Evolutionary conservation across 2,797 vertebrate genomes (phyloP).

Genomic region (Hoplostethus mediterraneus): DNA sequence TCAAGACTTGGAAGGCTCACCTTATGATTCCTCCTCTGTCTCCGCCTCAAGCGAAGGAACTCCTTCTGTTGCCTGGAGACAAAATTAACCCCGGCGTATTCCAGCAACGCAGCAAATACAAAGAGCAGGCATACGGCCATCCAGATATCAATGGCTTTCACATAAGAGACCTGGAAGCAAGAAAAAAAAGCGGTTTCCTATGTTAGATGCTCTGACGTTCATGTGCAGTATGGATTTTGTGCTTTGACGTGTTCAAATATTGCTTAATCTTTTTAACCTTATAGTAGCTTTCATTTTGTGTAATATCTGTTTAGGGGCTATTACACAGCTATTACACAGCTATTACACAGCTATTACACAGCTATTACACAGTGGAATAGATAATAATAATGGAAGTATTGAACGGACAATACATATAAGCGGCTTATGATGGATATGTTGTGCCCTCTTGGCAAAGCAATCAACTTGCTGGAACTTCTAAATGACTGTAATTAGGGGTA

Average conservation of each 20-base stretch:
- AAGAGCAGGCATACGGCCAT: slow-evolving; percentile 99
- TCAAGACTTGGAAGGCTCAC: slow-evolving; percentile 75
- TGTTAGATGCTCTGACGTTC: slow-evolving; percentile 34
- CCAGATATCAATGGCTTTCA: slow-evolving; percentile 99
- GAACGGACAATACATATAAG: not conserved
- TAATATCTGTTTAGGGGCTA: not conserved
- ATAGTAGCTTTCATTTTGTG: not conserved
- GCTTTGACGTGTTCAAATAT: slow-evolving; percentile 10
- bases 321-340: too few species aligned
- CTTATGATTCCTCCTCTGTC: slow-evolving; percentile 94
- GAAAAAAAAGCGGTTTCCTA: slow-evolving; percentile 47
- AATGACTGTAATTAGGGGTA: slow-evolving; percentile 48
- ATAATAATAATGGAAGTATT: not conserved
- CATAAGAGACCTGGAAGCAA: slow-evolving; percentile 93
- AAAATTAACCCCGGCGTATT: slow-evolving; percentile 99
- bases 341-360: too few species aligned
- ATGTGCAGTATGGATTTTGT: slow-evolving; percentile 19
- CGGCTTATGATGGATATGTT: not conserved
- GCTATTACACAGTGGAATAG: not conserved
- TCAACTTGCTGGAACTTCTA: slow-evolving; percentile 25
- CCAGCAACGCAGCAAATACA: slow-evolving; percentile 96
- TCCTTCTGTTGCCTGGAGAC: slow-evolving; percentile 99
- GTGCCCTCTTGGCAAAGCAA: slow-evolving; percentile 15
- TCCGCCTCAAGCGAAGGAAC: slow-evolving; percentile 94
- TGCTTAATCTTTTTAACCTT: not conserved